Percentiles rank a stretch among this genome's conserved stretches.
Conservation (phyloP, 2,888 invertebrate species). For the Drosophila engyochracea region DNA sequence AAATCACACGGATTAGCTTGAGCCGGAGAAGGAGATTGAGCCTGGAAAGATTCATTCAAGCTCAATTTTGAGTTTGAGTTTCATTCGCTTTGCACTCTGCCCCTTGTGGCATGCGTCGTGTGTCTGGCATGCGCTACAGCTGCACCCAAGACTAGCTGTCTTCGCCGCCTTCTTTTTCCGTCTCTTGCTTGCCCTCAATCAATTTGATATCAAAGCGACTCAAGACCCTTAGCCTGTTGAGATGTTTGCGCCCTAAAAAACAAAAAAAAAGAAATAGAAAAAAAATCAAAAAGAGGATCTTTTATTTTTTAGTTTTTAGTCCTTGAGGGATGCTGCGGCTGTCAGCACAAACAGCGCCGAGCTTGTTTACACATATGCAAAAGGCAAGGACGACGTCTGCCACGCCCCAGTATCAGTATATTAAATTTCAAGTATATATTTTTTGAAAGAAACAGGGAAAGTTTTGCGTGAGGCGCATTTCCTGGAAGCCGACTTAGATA, state of each 20-base stretch:
- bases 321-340: slow-evolving; percentile 62
- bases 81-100: slow-evolving; percentile 16
- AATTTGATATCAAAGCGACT: slow-evolving; percentile 69
- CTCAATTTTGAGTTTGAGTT: slow-evolving; percentile 4
- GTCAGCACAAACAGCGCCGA: slow-evolving; percentile 33
- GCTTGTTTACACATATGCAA: slow-evolving; percentile 56
- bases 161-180: slow-evolving; percentile 7
- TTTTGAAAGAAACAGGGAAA: slow-evolving; percentile 10
- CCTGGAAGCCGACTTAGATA: slow-evolving; percentile 41
- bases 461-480: slow-evolving; percentile 16
- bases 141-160: slow-evolving; percentile 39
- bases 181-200: slow-evolving; percentile 43
- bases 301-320: slow-evolving; percentile 14
- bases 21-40: slow-evolving; percentile 19
- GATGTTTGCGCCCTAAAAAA: slow-evolving; percentile 38
- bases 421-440: slow-evolving; percentile 21
- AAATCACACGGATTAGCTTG: slow-evolving; percentile 60
- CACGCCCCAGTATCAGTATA: slow-evolving; percentile 37
- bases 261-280: neutral
- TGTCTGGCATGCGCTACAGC: slow-evolving; percentile 60
- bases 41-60: slow-evolving; percentile 47
- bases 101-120: slow-evolving; percentile 37
- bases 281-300: slow-evolving; percentile 1
- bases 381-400: slow-evolving; percentile 24
- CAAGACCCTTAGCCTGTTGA: slow-evolving; percentile 50